Conservation (phyloP, 1,140 invertebrate genomes). For the Orchestia grillus region DNA sequence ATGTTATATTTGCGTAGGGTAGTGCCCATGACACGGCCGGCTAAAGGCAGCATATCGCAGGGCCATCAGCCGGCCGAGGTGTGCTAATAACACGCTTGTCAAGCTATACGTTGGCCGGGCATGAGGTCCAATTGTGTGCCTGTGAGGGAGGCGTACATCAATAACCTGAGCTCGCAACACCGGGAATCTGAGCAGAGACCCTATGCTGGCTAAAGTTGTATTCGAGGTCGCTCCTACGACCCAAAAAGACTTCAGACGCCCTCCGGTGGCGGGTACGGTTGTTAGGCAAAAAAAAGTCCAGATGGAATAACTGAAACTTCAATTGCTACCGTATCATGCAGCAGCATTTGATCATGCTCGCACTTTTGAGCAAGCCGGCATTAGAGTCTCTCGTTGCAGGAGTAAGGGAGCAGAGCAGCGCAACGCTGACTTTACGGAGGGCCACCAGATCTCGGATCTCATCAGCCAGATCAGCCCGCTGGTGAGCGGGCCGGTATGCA, state of each 20-base stretch:
- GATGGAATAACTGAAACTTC: not conserved
- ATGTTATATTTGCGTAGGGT: constrained; percentile 35
- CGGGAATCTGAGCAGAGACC: not conserved
- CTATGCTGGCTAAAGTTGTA: not conserved
- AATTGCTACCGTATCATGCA: not conserved
- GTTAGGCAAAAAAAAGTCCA: not conserved
- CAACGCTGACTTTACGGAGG: not conserved
- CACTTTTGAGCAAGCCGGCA: not conserved
- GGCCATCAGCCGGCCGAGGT: constrained; percentile 21
- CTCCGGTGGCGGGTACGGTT: not conserved
- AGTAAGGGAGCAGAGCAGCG: not conserved
- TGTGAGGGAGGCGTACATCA: not conserved
- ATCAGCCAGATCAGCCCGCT: not conserved
- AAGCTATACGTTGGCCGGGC: constrained; percentile 40
- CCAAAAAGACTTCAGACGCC: not conserved
- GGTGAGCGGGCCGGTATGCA: not conserved
- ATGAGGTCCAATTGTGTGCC: constrained; percentile 46
- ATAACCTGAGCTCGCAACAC: not conserved
- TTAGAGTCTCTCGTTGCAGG: not conserved
- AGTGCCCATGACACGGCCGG: constrained; percentile 21
- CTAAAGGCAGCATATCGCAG: constrained; percentile 46
- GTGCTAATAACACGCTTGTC: constrained; percentile 49
- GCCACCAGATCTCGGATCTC: too few relatives aligned
- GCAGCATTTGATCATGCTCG: not conserved
- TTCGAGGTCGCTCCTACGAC: not conserved